Evolutionary conservation across 2,113 vertebrate genomes (phyloP).

Genomic region (Myiopsitta monachus): DNA sequence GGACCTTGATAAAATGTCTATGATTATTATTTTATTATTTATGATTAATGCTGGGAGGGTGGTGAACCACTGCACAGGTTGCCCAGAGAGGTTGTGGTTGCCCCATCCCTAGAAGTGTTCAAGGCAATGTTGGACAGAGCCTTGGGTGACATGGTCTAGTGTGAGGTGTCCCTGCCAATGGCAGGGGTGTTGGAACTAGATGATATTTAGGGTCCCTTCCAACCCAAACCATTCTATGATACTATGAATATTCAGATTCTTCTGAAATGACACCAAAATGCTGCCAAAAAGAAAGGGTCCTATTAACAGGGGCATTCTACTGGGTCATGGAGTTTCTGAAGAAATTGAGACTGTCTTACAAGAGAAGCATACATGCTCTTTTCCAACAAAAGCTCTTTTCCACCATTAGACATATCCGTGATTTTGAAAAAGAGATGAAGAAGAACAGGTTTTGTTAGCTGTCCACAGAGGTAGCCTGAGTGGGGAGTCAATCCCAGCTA

Average conservation of each 20-base stretch:
- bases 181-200: neutral
- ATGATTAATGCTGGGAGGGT: neutral
- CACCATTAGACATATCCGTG: fast-evolving
- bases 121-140: neutral
- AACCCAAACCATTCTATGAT: neutral
- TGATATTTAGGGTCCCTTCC: neutral
- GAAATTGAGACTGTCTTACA: neutral
- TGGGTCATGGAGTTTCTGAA: neutral
- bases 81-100: neutral
- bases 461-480: neutral
- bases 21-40: neutral
- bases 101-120: neutral
- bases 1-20: neutral
- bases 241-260: neutral
- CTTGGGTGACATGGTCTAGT: neutral
- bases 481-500: neutral
- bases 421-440: neutral
- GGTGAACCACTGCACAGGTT: neutral
- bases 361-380: neutral
- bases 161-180: neutral
- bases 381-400: neutral
- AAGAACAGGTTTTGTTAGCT: neutral
- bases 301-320: neutral
- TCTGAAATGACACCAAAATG: neutral
- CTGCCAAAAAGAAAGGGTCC: neutral